Conservation (phyloP, 2,113 vertebrate genomes). For the Marcusenius ussheri region DNA sequence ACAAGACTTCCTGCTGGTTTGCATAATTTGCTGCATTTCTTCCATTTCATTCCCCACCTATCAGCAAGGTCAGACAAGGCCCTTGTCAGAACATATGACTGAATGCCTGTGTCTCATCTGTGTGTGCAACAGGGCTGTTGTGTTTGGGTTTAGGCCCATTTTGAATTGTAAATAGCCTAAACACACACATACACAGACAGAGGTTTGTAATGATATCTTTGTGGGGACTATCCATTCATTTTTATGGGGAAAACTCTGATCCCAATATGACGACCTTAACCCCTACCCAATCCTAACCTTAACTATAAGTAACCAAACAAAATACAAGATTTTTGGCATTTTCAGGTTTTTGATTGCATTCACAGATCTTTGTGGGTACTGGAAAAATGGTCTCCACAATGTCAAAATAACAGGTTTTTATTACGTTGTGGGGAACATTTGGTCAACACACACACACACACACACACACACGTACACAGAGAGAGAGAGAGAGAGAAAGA, state of each 20-base stretch:
- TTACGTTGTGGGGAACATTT: no score
- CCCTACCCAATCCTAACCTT: no score
- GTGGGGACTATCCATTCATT: no score
- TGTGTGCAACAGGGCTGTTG: slow-evolving; percentile 47
- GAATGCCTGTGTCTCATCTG: not conserved
- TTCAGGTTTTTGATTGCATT: no score
- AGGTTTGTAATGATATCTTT: no score
- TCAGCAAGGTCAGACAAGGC: not conserved
- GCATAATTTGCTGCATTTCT: not conserved
- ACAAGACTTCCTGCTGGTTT: not conserved
- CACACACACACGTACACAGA: slow-evolving; percentile 11
- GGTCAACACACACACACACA: not conserved
- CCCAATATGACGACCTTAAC: no score
- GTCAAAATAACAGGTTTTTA: not conserved
- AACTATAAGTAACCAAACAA: no score
- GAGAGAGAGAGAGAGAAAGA: not conserved
- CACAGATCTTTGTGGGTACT: no score
- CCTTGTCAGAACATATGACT: not conserved
- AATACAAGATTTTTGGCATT: no score
- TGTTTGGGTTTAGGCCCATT: slow-evolving; percentile 49
- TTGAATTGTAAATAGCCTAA: slow-evolving; percentile 60
- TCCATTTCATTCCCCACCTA: not conserved
- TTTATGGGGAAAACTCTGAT: no score
- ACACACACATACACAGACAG: slow-evolving; percentile 29
- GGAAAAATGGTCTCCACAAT: no score